Conservation (phyloP, 2,888 invertebrate genomes). For the Heliconius sara region DNA sequence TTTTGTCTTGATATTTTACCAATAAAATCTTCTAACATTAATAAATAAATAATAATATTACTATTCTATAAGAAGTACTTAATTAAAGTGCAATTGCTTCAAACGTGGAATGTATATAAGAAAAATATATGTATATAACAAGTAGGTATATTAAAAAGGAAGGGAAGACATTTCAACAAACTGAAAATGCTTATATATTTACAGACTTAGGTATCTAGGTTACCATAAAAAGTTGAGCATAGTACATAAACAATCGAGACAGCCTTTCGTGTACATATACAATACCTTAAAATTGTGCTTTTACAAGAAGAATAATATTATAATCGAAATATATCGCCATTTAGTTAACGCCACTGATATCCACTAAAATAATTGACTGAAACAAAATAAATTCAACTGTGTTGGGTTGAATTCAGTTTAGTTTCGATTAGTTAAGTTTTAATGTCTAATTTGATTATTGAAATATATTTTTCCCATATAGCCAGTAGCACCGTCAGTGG, state of each 20-base stretch:
- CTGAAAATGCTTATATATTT: slow-evolving; percentile 40
- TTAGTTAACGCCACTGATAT: slow-evolving; percentile 47
- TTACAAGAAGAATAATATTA: slow-evolving; percentile 42
- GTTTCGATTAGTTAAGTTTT: not conserved
- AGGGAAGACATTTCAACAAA: slow-evolving; percentile 54
- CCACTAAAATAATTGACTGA: not conserved
- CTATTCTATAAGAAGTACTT: not conserved
- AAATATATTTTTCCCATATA: not conserved
- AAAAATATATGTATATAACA: slow-evolving; percentile 17
- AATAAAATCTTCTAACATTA: not conserved
- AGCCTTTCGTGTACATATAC: slow-evolving; percentile 62
- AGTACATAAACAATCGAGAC: slow-evolving; percentile 52
- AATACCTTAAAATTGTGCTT: slow-evolving; percentile 64
- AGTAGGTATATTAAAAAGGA: slow-evolving; percentile 44
- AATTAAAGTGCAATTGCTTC: slow-evolving; percentile 9
- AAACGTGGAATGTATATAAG: slow-evolving; percentile 25
- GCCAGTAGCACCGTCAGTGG: not conserved
- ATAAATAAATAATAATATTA: not conserved
- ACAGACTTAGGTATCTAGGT: slow-evolving; percentile 28
- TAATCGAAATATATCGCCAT: slow-evolving; percentile 5
- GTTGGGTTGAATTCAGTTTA: not conserved
- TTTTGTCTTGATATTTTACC: not conserved
- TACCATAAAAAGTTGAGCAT: slow-evolving; percentile 34
- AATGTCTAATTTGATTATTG: not conserved
- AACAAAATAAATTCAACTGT: not conserved